Evolutionary conservation across 2,797 vertebrate genomes (phyloP), one percentile per base, ranked within the genome.

Genomic region (Phrynocephalus vlangalii): DNA sequence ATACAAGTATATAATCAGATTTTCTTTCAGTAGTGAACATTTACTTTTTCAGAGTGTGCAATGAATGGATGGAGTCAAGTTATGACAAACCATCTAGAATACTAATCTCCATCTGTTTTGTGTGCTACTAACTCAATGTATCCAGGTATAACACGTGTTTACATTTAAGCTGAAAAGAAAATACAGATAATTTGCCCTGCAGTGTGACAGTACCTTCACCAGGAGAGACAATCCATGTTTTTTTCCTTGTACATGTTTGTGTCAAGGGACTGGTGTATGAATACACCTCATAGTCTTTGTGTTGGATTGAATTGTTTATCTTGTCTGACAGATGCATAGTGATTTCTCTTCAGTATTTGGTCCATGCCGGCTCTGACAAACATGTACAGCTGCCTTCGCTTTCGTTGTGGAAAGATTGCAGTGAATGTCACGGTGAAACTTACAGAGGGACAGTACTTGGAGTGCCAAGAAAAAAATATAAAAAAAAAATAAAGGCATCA

Each of bases 401-500:
- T 92, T 94, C 92, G 71, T 60, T 93, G 77, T 92, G 88, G 84
- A 79, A 93, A 89, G 84, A 90, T 91, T 92, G 33, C 22, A 67
- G 85, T 85, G 87, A 93, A 92, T 94, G 87, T 90, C 87, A 90
- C 50, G 86, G 77, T 92, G 87, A 92, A 92, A 90, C n/a, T 92
- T 26, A 68, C 87, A 80, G 56, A 11, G 2, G 18, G 60, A 88
- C 89, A 28, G 48, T 88, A 87, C 85, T 94, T 87, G 89, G 63
- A 70, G 80, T 52, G 82, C 67, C 85, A 84, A 91, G 84, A 82
- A 76, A 66, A 91, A 92, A 89, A 93, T 38, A 73, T 22, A 5
- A 10, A 48, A 48, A 11, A 10, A 44, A 90, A 89, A 93, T 91
- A 89, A 95, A 95, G 93, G 94, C 91, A 97, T 52, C 96, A 97